These are phyloP conservation scores for Homarus americanus DNA, from an alignment of 1,140 invertebrate species.

Conservation along the genomic window DNA sequence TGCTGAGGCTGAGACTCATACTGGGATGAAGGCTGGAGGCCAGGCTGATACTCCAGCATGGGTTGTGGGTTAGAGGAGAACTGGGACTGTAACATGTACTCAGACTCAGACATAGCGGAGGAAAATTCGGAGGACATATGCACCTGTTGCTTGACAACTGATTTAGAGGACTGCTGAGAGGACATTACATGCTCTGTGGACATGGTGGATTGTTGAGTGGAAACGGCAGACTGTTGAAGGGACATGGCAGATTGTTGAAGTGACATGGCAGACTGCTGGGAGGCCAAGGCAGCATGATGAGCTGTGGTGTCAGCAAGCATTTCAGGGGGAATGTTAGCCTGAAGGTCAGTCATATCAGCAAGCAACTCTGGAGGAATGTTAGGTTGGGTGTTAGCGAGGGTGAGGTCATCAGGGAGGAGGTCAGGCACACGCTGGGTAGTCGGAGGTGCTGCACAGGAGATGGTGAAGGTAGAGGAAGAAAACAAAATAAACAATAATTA, in stretches of 20 bases:
- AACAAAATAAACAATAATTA: background rate
- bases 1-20: background rate
- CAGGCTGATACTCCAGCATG: background rate
- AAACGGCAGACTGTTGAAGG: background rate
- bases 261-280: background rate
- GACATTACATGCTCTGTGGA: background rate
- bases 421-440: background rate
- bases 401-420: background rate
- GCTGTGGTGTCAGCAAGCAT: slow-evolving; percentile 19
- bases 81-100: background rate
- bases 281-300: background rate
- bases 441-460: background rate
- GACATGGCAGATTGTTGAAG: background rate
- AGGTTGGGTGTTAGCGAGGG: background rate
- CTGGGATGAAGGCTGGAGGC: too few species aligned
- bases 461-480: background rate
- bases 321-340: slow-evolving; percentile 11
- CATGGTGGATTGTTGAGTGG: background rate
- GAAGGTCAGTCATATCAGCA: background rate
- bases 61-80: background rate
- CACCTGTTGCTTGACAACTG: slow-evolving; percentile 24
- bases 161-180: slow-evolving; percentile 14
- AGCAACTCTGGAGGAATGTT: background rate
- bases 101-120: slow-evolving; percentile 24
- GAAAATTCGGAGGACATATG: slow-evolving; percentile 43